Conservation (phyloP, 2,888 invertebrate species). For the Biston stratarius region DNA sequence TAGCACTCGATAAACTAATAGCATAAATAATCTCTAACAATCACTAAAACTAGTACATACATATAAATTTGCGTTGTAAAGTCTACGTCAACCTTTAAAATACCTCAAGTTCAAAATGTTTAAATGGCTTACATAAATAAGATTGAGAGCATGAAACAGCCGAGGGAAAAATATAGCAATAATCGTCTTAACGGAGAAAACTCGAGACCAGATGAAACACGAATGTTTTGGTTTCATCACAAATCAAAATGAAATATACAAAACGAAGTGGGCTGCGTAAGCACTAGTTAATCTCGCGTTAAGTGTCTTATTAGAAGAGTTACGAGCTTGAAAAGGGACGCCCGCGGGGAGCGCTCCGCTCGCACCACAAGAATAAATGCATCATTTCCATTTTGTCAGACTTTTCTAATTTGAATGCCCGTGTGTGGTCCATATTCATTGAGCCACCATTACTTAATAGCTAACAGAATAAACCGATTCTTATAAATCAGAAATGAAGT, state of each 20-base stretch:
- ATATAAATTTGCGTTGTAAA: conserved; percentile 44
- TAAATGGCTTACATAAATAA: conserved; percentile 46
- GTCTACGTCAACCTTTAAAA: conserved; percentile 43
- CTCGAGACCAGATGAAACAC: conserved; percentile 52
- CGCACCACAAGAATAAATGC: conserved; percentile 75
- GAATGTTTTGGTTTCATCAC: conserved; percentile 70
- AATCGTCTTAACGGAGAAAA: conserved; percentile 69
- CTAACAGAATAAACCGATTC: conserved; percentile 57
- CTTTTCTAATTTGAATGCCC: conserved; percentile 78
- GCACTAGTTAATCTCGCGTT: conserved; percentile 76
- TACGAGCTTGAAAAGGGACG: conserved; percentile 77
- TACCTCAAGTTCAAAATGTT: conserved; percentile 41
- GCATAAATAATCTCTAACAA: conserved; percentile 65
- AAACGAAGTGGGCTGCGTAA: conserved; percentile 72
- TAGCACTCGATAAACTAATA: conserved; percentile 60
- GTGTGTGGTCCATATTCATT: conserved; percentile 78
- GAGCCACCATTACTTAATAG: conserved; percentile 69
- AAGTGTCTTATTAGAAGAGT: conserved; percentile 81
- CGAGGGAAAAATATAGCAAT: conserved; percentile 63
- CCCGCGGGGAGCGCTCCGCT: conserved; percentile 72
- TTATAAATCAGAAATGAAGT: conserved; percentile 65
- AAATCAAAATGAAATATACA: conserved; percentile 80
- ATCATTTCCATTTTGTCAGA: conserved; percentile 79
- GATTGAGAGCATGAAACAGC: conserved; percentile 50
- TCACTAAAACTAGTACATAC: conserved; percentile 50